Evolutionary conservation across 2,888 invertebrate genomes (phyloP), one percentile per base, ranked within the genome.

Genomic region (Odontomyia ornata): DNA sequence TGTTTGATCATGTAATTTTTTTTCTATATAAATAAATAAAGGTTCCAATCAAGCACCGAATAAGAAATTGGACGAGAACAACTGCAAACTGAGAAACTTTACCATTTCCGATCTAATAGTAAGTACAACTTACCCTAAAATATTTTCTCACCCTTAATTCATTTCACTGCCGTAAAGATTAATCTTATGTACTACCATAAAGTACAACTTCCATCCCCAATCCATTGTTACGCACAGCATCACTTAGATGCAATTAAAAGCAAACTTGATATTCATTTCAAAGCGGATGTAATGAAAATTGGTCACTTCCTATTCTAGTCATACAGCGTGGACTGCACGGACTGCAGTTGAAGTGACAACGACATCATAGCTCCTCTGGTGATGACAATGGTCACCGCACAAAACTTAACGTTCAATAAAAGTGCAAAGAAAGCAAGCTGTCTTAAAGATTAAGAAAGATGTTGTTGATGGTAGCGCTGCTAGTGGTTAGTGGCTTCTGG

Each of bases 271-370:
- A 52, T 71, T 71, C 15, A 52, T 71, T 47, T 52, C 47, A 21
- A 71, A 23, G 28, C 71, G 71, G 71, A 71, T 71, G 71, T 28
- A 21, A 25, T 71, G 71, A 52, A 71, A 71, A 71, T 71, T 71
- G 71, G 27, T 71, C 52, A 47, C 28, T 71, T 71, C 71, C 71
- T 46, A 27, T 56, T 9, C 27, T n/a, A 60, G 4, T 9, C 11
- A 15, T 18, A 21, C 57, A 60, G 23, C 23, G 23, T 60, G 21
- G 23, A 9, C 57, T n/a, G 52, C 52, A 52, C 7, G 7, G 18
- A 9, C 15, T n/a, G n/a, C 52, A 52, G 18, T 52, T 52, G 36
- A 3, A 36, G 36, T 36, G 36, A 36, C 36, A 36, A 3, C 36
- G 9, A 36, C 36, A 36, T 9, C 9, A 36, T 5, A 9, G 9